These are phyloP conservation scores for Chironomus tentans DNA, from an alignment of 2,888 invertebrate species.

Conservation along the genomic window DNA sequence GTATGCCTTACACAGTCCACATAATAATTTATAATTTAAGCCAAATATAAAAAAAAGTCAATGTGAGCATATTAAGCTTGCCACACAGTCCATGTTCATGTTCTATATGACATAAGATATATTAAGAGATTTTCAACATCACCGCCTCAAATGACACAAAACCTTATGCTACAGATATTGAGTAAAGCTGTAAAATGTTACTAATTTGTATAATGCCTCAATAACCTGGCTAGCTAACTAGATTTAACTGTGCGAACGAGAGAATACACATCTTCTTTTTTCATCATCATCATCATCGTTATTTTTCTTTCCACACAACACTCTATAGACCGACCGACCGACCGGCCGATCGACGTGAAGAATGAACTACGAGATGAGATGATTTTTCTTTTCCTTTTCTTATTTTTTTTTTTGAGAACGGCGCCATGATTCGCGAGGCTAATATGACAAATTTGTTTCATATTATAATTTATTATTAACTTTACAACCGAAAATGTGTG, in stretches of 20 bases:
- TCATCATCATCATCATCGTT: too few species aligned
- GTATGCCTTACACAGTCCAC: neutral
- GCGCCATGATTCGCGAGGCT: slow-evolving; percentile 1
- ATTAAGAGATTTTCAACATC: neutral
- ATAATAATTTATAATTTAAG: neutral
- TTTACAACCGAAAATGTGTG: neutral
- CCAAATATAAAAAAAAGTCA: neutral
- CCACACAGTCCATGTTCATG: neutral
- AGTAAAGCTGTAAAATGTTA: neutral
- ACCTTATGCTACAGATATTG: neutral
- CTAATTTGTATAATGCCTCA: neutral
- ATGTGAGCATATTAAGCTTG: neutral
- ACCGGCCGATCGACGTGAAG: neutral
- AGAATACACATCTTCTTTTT: too few species aligned
- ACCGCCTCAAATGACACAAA: neutral
- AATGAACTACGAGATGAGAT: neutral
- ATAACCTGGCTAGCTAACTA: neutral
- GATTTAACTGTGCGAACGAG: neutral
- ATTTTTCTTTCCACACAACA: too few species aligned
- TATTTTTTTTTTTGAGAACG: neutral
- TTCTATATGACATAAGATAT: neutral
- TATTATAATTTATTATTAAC: slow-evolving; percentile 1
- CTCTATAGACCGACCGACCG: too few species aligned
- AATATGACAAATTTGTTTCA: slow-evolving; percentile 10
- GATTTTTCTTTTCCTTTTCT: neutral